Base-by-base conservation (phyloP, 2,888 invertebrate species). In the Arrhopalites spinosus region DNA sequence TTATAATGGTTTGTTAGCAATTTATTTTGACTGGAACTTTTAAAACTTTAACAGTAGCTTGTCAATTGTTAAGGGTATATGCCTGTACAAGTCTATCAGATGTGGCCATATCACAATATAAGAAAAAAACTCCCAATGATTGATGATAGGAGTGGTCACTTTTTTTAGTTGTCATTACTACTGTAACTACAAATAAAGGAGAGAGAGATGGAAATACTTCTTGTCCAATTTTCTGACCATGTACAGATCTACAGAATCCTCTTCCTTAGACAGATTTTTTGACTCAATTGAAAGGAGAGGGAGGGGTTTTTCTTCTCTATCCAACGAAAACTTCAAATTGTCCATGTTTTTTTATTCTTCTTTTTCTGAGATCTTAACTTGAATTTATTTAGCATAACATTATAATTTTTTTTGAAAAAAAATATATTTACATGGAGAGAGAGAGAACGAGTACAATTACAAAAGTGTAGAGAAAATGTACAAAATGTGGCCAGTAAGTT, bases 131-230 rank as follows among this genome's bases (percentile, higher is more conserved):
- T n/a, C 15, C 61, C 43, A 59, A 76, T 81, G 81, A 81, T 81
- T 81, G 80, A 81, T 81, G 81, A 81, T 81, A 81, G 81, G 81
- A 80, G 81, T 81, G 80, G 81, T 74, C 70, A 70, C 13, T 70
- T 56, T 53, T 56, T 29, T 13, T 29, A 20, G 56, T 64, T 56
- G 70, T 70, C 70, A 36, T 64, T 64, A 64, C 64, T 20, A 3
- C 36, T 36, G 36, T 36, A 36, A 36, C 36, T 36, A 36, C 36
- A 36, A 36, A 36, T 36, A 36, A 3, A 36, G 36, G 36, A 11
- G 36, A 11, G 36, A 36, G 36, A 36, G 36, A 36, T 3, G 36
- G 36, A 36, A 36, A 36, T 36, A 36, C 36, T 36, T 36, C 36
- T 36, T 36, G 36, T 36, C 36, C 36, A 36, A 36, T 11, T 36